Evolutionary conservation across 2,797 vertebrate genomes (phyloP), one percentile per base, ranked within the genome.

Genomic region (Sandelia bainsii): DNA sequence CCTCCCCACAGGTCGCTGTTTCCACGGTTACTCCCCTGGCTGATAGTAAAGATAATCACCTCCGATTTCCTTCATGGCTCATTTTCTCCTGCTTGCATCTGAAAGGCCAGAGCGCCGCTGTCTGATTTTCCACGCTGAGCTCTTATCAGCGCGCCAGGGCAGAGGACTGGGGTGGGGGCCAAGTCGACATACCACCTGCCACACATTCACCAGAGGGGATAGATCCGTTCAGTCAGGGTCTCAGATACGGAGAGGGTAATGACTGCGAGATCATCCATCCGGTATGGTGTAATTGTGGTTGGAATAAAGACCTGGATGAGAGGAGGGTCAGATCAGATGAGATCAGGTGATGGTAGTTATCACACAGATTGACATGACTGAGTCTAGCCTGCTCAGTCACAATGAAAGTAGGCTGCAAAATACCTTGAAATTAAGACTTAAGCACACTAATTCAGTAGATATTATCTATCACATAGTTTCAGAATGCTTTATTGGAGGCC

Each of bases 11-110:
- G 81, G 84, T 87, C 45, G 69, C 70, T 78, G 77, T 93, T 91
- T 88, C 88, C 89, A 89, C 90, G 75, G 88, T 87, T 87, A 89
- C 85, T 89, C 87, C 85, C 90, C 75, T 49, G 84, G 82, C 83
- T 90, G 87, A 94, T 92, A 92, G 93, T 93, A 91, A 90, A 93
- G 91, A 92, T 92, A 91, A 93, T 93, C 91, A 84, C 87, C 87
- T 90, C 87, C 75, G 85, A 91, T 93, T 92, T 90, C 89, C 89
- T 89, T 91, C 90, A 92, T 86, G 90, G 89, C 89, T 92, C 88
- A 91, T 93, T 94, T 92, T 92, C 89, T 88, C 72, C 73, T 54
- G 46, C 81, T 85, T 62, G 77, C 71, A 62, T 68, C 75, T 83
- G 82, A 91, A 90, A 91, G 90, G 86, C 87, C 90, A 90, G 69